These are phyloP conservation scores for Tachyglossus aculeatus DNA, from an alignment of 2,797 vertebrate genomes.

Conservation along the genomic window DNA sequence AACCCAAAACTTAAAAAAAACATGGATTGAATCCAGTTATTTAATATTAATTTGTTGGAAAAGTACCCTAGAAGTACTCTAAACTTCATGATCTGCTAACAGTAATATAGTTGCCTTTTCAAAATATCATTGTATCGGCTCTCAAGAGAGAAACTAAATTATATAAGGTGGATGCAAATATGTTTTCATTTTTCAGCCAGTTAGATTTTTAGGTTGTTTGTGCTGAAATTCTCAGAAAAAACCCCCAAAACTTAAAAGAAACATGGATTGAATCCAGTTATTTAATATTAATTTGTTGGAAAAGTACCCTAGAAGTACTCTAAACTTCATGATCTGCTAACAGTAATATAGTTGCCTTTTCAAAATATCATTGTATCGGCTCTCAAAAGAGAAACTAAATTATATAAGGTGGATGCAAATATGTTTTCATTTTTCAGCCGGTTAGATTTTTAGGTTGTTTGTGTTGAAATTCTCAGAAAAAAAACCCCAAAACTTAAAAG, in stretches of 20 bases:
- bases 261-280: no score
- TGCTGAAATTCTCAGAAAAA: no score
- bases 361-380: conserved; percentile 4
- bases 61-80: neutral
- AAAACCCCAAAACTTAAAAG: no score
- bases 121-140: conserved; percentile 9
- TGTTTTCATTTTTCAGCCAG: conserved; percentile 21
- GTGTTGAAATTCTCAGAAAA: no score
- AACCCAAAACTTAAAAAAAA: no score
- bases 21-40: no score
- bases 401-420: conserved; percentile 4
- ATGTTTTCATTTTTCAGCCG: conserved; percentile 26
- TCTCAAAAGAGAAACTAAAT: conserved; percentile 4
- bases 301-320: neutral
- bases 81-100: conserved; percentile 7
- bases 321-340: conserved; percentile 12
- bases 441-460: neutral
- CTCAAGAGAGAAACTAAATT: neutral
- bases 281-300: no score
- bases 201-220: neutral
- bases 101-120: conserved; percentile 5
- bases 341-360: conserved; percentile 5
- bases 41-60: no score
- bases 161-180: conserved; percentile 9
- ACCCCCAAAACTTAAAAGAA: no score